Base-by-base conservation (phyloP, 2,797 vertebrate genomes). In the Crocodylus rhombifer region DNA sequence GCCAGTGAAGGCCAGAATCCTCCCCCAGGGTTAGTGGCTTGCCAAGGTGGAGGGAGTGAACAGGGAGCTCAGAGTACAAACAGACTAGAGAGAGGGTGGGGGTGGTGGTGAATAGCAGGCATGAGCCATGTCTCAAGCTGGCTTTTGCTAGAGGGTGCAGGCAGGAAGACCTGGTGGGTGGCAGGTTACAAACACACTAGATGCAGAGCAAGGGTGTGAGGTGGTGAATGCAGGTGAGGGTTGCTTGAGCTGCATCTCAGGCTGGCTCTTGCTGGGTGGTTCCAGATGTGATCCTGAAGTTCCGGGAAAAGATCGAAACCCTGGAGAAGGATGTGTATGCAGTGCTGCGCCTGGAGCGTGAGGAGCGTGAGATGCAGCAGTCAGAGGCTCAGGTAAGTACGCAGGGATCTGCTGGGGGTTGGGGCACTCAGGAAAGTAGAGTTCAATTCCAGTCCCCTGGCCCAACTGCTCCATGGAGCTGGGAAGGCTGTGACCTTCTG, bases 301-400 rank as follows among this genome's bases (percentile, higher is more conserved):
- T 99, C 97, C 98, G 99, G 87, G 99, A 99, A 87, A 98, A 98
- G 92, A 99, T 99, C 89, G 97, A 98, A 33, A 99, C 98, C 83
- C 95, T 99, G 94, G 99, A 99, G 96, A 99, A 99, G 94, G 99
- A 99, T 1, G 95, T 99, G 4, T 98, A 99, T 6, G 98, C 99
- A 0, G 99, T 99, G 86, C 93, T 99, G 87, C 98, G 97, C 85
- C 97, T 99, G 91, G 99, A 99, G 97, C 98, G 95, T 51, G 99
- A 99, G 86, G 99, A 99, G 26, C 98, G 98, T 51, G 99, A 99
- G 92, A 97, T 99, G 98, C 98, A 98, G 56, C 98, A 98, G 0
- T 98, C 99, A 0, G 99, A 99, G 92, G 98, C 99, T 4, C 99
- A 99, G 98, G 99, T 99, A 79, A 77, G 88, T 4, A 20, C 14